These are phyloP conservation scores for Papilio machaon DNA, from an alignment of 1,140 invertebrate genomes.

Conservation along the genomic window DNA sequence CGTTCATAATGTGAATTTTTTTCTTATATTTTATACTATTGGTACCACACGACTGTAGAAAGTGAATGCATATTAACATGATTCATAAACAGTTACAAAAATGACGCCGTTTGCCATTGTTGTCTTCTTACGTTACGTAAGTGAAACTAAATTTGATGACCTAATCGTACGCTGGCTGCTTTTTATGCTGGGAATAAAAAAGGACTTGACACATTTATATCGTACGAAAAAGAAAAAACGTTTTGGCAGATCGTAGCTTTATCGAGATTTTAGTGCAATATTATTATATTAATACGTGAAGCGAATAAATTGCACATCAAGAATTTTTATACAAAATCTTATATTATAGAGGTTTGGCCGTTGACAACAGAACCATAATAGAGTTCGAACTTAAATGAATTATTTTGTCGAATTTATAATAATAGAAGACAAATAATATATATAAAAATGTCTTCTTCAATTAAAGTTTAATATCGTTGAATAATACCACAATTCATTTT, in stretches of 20 bases:
- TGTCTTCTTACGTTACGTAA: slow-evolving; percentile 17
- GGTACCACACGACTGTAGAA: background rate
- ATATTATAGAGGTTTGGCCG: too few relatives aligned
- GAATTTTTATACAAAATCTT: too few relatives aligned
- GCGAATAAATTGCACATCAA: too few relatives aligned
- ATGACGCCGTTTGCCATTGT: slow-evolving; percentile 5
- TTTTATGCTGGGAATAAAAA: background rate
- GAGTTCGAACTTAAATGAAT: too few relatives aligned
- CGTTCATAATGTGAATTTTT: too few relatives aligned
- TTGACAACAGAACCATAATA: too few relatives aligned
- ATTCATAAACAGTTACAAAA: slow-evolving; percentile 22
- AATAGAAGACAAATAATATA: too few relatives aligned
- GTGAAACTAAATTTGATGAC: slow-evolving; percentile 30
- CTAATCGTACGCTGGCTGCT: slow-evolving; percentile 11
- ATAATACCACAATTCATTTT: too few relatives aligned
- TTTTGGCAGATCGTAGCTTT: background rate
- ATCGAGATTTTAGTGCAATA: too few relatives aligned
- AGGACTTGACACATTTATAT: background rate
- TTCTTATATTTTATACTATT: background rate
- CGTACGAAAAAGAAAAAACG: background rate
- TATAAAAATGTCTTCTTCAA: too few relatives aligned
- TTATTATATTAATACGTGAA: background rate
- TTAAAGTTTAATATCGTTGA: too few relatives aligned
- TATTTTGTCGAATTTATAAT: too few relatives aligned
- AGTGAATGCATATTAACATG: slow-evolving; percentile 30